A percentile compares a stretch with the other conserved stretches of the same genome.
Conservation (phyloP, 2,113 vertebrate species). For the Apodemus speciosus region DNA sequence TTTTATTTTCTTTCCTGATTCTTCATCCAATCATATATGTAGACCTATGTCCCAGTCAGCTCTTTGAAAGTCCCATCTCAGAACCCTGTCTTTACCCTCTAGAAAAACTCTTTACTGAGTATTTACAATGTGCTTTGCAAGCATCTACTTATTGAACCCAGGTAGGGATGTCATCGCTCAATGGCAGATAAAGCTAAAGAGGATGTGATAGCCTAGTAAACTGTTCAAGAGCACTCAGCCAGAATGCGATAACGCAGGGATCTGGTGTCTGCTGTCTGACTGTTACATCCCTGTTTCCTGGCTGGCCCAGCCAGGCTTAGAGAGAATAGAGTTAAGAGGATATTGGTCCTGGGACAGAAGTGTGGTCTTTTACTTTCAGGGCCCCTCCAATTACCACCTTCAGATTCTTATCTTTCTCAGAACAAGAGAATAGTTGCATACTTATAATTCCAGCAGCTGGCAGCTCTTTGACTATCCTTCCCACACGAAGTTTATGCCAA, state of each 20-base stretch:
- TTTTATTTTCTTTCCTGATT: not conserved
- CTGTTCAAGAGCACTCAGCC: constrained; percentile 18
- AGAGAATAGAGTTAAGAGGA: not conserved
- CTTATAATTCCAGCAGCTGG: not conserved
- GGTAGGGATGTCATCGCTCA: not conserved
- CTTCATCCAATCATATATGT: not conserved
- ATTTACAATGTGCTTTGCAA: not conserved
- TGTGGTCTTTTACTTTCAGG: not conserved
- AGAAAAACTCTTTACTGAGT: not conserved
- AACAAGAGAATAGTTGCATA: not conserved
- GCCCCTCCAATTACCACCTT: not conserved
- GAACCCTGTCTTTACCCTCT: not conserved
- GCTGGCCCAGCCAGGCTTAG: not conserved
- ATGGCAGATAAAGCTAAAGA: constrained; percentile 18
- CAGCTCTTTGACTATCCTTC: not conserved
- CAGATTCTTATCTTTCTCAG: not conserved
- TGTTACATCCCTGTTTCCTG: not conserved
- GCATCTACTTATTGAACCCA: not conserved
- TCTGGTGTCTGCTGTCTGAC: not conserved
- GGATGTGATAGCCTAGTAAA: constrained; percentile 31
- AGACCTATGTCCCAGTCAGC: not conserved
- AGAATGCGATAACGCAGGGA: not conserved
- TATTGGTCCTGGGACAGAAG: not conserved
- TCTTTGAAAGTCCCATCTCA: not conserved
- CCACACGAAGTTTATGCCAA: not conserved